phyloP scores from a whole-genome alignment of 53 echinoderm and acorn worm species.

The Echinarachnius parma region DNA sequence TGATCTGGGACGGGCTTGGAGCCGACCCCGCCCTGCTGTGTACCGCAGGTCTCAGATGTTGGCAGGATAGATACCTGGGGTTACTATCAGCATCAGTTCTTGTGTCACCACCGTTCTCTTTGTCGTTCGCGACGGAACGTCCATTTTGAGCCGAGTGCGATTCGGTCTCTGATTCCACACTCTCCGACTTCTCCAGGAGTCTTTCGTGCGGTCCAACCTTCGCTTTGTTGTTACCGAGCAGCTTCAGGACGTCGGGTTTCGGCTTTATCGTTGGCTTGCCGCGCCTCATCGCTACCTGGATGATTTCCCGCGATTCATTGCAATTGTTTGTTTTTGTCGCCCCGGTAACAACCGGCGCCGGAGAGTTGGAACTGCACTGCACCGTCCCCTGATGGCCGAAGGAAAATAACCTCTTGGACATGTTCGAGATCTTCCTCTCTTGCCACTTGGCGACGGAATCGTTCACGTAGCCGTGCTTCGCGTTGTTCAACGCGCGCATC shows the following conservation, averaged over 20 bases:
- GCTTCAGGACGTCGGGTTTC: conserved; percentile 66
- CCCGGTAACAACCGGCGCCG: conserved; percentile 27
- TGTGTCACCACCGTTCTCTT: neutral
- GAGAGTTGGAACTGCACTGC: conserved; percentile 50
- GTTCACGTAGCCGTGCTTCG: conserved; percentile 67
- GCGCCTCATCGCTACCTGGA: conserved; percentile 19
- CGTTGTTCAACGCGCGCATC: conserved; percentile 58
- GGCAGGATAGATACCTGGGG: too few species aligned
- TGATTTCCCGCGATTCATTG: conserved; percentile 30
- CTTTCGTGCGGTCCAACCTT: conserved; percentile 41
- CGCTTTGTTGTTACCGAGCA: conserved; percentile 10
- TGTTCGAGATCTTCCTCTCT: conserved; percentile 45
- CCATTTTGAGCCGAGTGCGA: neutral
- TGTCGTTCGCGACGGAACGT: conserved; percentile 2
- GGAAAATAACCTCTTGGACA: conserved; percentile 40
- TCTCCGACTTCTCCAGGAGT: conserved; percentile 38
- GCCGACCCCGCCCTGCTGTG: too few species aligned
- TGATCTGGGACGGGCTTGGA: neutral
- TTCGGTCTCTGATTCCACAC: conserved; percentile 30
- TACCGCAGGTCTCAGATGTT: too few species aligned
- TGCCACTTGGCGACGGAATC: conserved; percentile 72
- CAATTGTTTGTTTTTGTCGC: conserved; percentile 34
- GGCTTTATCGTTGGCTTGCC: conserved; percentile 65
- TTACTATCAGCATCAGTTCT: too few species aligned
- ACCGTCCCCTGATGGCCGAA: conserved; percentile 47